phyloP scores from a whole-genome alignment of 2,888 invertebrate species.

The Trissolcus brochymenae region DNA sequence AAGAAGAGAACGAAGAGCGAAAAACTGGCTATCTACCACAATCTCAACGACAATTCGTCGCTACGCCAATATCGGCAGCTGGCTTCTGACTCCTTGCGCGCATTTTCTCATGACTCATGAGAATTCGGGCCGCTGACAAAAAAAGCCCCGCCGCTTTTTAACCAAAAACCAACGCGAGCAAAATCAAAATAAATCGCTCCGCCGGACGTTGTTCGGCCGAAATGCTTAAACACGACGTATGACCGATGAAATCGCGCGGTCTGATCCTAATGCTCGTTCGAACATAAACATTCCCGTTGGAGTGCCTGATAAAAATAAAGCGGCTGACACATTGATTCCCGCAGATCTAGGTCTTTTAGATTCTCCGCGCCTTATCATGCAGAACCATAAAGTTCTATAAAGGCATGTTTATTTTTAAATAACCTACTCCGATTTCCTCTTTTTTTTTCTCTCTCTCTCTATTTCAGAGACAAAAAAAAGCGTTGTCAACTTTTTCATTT shows the following conservation, averaged over 20 bases:
- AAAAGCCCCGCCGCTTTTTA: conserved; percentile 23
- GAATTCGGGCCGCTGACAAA: conserved; percentile 41
- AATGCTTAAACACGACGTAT: conserved; percentile 30
- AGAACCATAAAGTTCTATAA: conserved; percentile 24
- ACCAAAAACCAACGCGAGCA: conserved; percentile 21
- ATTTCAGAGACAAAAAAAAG: no score
- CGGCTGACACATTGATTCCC: conserved; percentile 15
- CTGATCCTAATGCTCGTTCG: conserved; percentile 25
- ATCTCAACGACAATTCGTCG: conserved; percentile 47
- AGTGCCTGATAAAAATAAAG: conserved; percentile 38
- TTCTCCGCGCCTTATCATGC: conserved; percentile 31
- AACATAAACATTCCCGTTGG: conserved; percentile 27
- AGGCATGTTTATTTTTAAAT: conserved; percentile 37
- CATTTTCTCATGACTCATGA: conserved; percentile 60
- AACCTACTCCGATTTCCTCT: conserved; percentile 20
- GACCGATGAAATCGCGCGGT: conserved; percentile 20
- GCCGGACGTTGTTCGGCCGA: conserved; percentile 5
- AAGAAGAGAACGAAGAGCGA: conserved; percentile 42
- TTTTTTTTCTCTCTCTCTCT: background rate
- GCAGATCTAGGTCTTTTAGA: conserved; percentile 34
- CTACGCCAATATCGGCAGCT: conserved; percentile 54
- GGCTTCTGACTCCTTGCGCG: conserved; percentile 32
- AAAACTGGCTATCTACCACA: conserved; percentile 57
- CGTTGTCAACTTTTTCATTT: no score
- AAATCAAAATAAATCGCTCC: conserved; percentile 49